Base-by-base conservation (phyloP, 2,113 vertebrate genomes). In the Daboia siamensis region DNA sequence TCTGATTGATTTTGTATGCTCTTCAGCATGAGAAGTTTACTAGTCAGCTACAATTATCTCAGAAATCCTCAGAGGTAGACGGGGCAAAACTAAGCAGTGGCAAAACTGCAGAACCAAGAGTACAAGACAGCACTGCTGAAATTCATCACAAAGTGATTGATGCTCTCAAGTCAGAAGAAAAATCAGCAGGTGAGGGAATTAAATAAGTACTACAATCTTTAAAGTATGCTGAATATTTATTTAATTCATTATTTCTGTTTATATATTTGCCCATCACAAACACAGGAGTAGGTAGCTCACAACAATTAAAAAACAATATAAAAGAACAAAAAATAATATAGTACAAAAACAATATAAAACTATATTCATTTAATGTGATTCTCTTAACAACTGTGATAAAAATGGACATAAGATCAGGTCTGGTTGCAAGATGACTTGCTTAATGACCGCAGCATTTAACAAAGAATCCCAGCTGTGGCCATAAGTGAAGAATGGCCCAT, bases 21-120 rank as follows among this genome's bases (percentile, higher is more conserved):
- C 92, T 91, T 0, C 95, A 99, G 99, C 99, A 99, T 97, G 99
- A 99, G 96, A 99, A 99, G 97, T 99, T 99, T 97, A 99, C 99
- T 94, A 99, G 99, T 93, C 99, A 99, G 92, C 98, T 99, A 91
- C 99, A 99, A 24, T 97, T 99, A 95, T 98, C 98, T 94, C 98
- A 99, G 94, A 99, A 99, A 95, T 97, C 98, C 52, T 97, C 98
- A 92, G 97, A 97, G 59, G 93, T 96, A 51, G 99, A 99, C 95
- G 96, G 97, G 39, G 94, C 96, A 2, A 99, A 99, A 96, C 93
- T 98, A 93, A 94, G 97, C 21, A 93, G 91, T 94, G 94, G 96
- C 61, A 99, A 97, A 97, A 95, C 93, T 61, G 85, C 80, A 7
- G 98, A 98, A 84, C 95, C 95, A 23, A 98, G 97, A 95, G 91